phyloP scores from a whole-genome alignment of 92 coral and sea anemone genomes.

The Epizoanthus rinbou region DNA sequence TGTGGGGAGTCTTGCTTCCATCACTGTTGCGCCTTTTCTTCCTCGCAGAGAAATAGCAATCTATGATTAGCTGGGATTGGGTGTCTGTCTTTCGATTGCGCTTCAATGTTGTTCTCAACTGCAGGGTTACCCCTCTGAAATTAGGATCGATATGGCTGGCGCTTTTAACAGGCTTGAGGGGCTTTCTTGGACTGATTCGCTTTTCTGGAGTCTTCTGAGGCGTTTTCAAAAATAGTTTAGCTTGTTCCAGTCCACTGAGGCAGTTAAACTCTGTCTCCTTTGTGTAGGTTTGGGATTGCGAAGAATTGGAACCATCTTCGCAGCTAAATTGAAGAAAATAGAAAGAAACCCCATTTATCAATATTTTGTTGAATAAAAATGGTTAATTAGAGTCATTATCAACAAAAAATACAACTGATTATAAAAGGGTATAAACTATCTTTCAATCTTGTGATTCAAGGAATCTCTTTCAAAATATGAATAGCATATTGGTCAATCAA shows the following conservation, averaged over 20 bases:
- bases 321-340: conserved; percentile 17
- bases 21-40: conserved; percentile 76
- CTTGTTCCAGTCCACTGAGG: conserved; percentile 37
- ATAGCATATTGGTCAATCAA: background rate
- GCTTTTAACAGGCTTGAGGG: conserved; percentile 91
- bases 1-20: conserved; percentile 61
- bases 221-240: conserved; percentile 67
- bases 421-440: background rate
- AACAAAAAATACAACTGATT: background rate
- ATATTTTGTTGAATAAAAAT: background rate
- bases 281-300: conserved; percentile 42
- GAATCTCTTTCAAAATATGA: background rate
- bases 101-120: conserved; percentile 89
- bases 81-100: conserved; percentile 64
- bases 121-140: conserved; percentile 94
- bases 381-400: background rate
- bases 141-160: conserved; percentile 91
- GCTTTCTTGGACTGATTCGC: conserved; percentile 94
- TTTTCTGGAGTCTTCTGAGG: conserved; percentile 68
- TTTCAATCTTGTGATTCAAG: background rate
- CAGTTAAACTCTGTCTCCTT: conserved; percentile 11
- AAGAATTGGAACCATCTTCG: conserved; percentile 59
- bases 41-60: conserved; percentile 89
- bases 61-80: conserved; percentile 89
- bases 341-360: no score